A percentile compares a stretch with the other conserved stretches of the same genome.
Conservation (phyloP, 2,797 vertebrate species). For the Urocyon cinereoargenteus region DNA sequence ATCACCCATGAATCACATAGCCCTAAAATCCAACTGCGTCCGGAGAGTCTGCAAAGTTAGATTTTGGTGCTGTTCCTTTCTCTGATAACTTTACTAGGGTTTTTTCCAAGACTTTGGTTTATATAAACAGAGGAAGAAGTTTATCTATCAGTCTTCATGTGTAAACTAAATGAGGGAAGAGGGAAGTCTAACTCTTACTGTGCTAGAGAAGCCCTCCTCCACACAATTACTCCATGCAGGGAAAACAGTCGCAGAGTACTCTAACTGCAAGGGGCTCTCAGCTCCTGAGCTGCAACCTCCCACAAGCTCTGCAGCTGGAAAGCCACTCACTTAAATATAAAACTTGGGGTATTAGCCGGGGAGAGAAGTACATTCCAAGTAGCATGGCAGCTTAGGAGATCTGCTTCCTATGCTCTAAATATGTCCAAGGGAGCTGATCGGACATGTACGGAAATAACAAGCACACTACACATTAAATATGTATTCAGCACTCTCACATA, state of each 20-base stretch:
- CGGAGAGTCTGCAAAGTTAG: not conserved
- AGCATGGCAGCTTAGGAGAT: not conserved
- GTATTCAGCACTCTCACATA: not conserved
- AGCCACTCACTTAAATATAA: not conserved
- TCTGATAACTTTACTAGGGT: not conserved
- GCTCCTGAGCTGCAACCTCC: not conserved
- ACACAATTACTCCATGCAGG: too few relatives aligned
- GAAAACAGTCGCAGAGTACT: not conserved
- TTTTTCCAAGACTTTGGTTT: slow-evolving; percentile 27
- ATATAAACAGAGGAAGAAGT: not conserved
- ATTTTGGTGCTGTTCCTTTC: not conserved
- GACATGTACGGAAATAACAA: not conserved
- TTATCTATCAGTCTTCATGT: not conserved
- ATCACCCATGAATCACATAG: not conserved
- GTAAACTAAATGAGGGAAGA: not conserved
- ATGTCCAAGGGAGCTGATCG: not conserved
- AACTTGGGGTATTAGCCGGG: not conserved
- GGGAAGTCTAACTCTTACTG: not conserved
- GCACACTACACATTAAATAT: not conserved
- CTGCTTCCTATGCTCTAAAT: not conserved
- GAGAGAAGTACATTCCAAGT: not conserved
- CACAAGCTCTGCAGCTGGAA: not conserved
- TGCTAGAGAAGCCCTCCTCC: not conserved
- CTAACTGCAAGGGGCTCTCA: too few relatives aligned
- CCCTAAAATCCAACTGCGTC: not conserved